phyloP scores from a whole-genome alignment of 2,888 invertebrate species.

The Seladonia tumulorum region DNA sequence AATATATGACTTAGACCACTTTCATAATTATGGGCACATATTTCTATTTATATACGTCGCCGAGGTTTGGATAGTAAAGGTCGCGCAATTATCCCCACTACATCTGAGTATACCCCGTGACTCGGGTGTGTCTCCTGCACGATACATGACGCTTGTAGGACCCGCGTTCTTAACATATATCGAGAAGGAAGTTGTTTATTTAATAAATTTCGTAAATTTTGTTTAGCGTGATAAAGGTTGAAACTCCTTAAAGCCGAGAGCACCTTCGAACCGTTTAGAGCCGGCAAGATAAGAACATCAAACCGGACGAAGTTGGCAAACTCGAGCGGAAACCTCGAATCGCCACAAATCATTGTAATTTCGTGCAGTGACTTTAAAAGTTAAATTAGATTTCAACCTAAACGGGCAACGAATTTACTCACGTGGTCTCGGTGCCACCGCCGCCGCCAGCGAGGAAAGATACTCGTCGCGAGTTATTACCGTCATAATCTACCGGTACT shows the following conservation, averaged over 20 bases:
- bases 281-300: slow-evolving; percentile 4
- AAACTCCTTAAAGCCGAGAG: neutral
- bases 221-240: neutral
- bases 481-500: slow-evolving; percentile 61
- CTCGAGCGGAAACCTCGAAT: slow-evolving; percentile 29
- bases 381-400: slow-evolving; percentile 70
- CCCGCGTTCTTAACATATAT: too few species aligned
- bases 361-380: slow-evolving; percentile 62
- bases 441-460: slow-evolving; percentile 41
- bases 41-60: too few species aligned
- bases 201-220: neutral
- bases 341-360: slow-evolving; percentile 53
- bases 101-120: too few species aligned
- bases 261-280: slow-evolving; percentile 5
- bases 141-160: too few species aligned
- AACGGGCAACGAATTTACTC: slow-evolving; percentile 58
- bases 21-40: too few species aligned
- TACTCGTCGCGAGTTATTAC: slow-evolving; percentile 68
- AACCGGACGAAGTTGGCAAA: slow-evolving; percentile 17
- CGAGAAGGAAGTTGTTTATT: too few species aligned
- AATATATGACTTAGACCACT: too few species aligned
- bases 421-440: slow-evolving; percentile 24
- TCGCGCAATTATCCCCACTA: too few species aligned
- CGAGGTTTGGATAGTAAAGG: too few species aligned
- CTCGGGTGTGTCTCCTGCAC: too few species aligned